Conservation (phyloP, 2,888 invertebrate genomes). For the Rhingia campestris region DNA sequence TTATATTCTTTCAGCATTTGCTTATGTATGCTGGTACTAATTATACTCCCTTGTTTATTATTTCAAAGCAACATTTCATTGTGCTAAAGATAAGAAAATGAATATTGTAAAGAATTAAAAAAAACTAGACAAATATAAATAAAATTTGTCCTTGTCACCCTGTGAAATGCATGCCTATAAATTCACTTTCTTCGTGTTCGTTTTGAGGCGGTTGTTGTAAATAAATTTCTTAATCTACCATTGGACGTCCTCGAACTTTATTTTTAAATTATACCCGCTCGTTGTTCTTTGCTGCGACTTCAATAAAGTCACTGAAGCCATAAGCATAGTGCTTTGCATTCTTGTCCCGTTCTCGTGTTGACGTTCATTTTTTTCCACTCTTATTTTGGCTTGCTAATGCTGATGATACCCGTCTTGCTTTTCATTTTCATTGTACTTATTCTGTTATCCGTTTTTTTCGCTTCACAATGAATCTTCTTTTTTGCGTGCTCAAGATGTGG, state of each 20-base stretch:
- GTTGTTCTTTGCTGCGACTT: conserved; percentile 2
- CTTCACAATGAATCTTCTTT: conserved; percentile 29
- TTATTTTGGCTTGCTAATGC: conserved; percentile 33
- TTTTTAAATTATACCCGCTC: conserved; percentile 50
- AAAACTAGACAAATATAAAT: too few species aligned
- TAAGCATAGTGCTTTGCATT: conserved; percentile 50
- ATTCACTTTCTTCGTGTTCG: conserved; percentile 18
- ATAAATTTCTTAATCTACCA: conserved; percentile 40
- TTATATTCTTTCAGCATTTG: too few species aligned
- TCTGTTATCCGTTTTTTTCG: conserved; percentile 10
- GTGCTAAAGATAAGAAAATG: too few species aligned
- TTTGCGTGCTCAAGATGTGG: conserved; percentile 30
- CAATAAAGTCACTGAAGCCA: background rate
- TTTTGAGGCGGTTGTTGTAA: background rate
- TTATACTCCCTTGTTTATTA: too few species aligned
- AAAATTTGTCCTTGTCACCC: background rate
- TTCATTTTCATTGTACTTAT: background rate
- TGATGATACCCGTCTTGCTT: conserved; percentile 11
- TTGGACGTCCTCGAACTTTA: conserved; percentile 62
- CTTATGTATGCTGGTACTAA: too few species aligned
- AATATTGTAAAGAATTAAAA: background rate
- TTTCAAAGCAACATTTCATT: too few species aligned
- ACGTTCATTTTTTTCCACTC: conserved; percentile 18
- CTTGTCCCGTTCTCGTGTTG: conserved; percentile 40
- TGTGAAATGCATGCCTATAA: conserved; percentile 3